Percentiles rank a stretch among this genome's conserved stretches.
phyloP scores from a whole-genome alignment of 2,113 vertebrate genomes.

The Rhegmatorhina hoffmannsi region DNA sequence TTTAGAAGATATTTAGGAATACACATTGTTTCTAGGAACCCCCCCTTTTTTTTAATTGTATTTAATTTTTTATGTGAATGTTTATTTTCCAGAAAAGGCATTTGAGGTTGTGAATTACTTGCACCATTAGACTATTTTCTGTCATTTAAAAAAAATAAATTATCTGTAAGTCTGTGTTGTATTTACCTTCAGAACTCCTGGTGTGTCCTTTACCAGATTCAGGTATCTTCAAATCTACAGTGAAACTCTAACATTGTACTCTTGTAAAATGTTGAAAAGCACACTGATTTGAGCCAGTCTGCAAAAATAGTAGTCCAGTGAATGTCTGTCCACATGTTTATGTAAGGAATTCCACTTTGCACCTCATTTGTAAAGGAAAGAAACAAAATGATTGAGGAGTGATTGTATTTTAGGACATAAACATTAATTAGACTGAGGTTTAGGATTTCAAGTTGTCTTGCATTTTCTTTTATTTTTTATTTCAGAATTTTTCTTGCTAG shows the following conservation, averaged over 20 bases:
- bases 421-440: not conserved
- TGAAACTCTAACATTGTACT: not conserved
- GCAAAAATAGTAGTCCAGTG: not conserved
- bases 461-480: not conserved
- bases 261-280: not conserved
- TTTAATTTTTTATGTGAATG: not conserved
- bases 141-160: not conserved
- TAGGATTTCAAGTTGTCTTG: not conserved
- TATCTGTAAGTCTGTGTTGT: not conserved
- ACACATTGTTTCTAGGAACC: not conserved
- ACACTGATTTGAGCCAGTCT: not conserved
- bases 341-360: not conserved
- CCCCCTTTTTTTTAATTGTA: not conserved
- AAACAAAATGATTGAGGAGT: not conserved
- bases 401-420: not conserved
- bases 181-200: not conserved
- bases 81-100: not conserved
- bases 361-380: not conserved
- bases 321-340: not conserved
- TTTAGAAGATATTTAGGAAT: not conserved
- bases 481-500: not conserved
- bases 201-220: not conserved
- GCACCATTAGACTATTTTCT: not conserved
- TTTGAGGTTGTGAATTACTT: not conserved
- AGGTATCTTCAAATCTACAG: not conserved